These are phyloP conservation scores for Archivesica marissinica DNA, from an alignment of 1,140 invertebrate species.

Conservation along the genomic window DNA sequence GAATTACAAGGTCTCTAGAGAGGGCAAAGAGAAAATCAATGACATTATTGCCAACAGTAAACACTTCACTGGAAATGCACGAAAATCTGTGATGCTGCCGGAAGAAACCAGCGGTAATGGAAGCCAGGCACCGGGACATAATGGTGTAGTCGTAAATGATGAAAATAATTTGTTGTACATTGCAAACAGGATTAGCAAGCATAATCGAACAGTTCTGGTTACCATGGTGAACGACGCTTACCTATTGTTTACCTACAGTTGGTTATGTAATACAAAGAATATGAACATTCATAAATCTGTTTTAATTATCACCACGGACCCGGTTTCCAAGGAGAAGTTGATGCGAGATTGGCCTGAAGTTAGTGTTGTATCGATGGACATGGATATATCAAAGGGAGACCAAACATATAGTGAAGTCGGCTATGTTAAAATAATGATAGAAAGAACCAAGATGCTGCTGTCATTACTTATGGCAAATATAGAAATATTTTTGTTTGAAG, in stretches of 20 bases:
- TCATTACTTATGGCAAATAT: slow-evolving; percentile 66
- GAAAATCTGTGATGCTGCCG: too few species aligned
- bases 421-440: slow-evolving; percentile 74
- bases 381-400: slow-evolving; percentile 59
- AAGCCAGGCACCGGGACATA: background rate
- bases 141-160: background rate
- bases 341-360: slow-evolving; percentile 70
- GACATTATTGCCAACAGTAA: background rate
- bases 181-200: slow-evolving; percentile 21
- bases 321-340: slow-evolving; percentile 61
- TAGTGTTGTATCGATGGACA: slow-evolving; percentile 62
- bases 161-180: slow-evolving; percentile 42
- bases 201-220: slow-evolving; percentile 64
- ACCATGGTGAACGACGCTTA: slow-evolving; percentile 78
- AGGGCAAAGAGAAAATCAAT: background rate
- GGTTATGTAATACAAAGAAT: slow-evolving; percentile 76
- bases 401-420: slow-evolving; percentile 73
- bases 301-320: slow-evolving; percentile 71
- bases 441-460: slow-evolving; percentile 68
- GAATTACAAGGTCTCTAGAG: background rate
- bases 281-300: slow-evolving; percentile 72
- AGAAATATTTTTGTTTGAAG: slow-evolving; percentile 76
- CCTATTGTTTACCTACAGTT: slow-evolving; percentile 73
- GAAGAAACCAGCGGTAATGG: too few species aligned
- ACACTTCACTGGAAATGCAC: background rate